Evolutionary conservation across 1,140 invertebrate species (phyloP), one percentile per base, ranked within the genome.

Genomic region (Drosophila pectinifera): DNA sequence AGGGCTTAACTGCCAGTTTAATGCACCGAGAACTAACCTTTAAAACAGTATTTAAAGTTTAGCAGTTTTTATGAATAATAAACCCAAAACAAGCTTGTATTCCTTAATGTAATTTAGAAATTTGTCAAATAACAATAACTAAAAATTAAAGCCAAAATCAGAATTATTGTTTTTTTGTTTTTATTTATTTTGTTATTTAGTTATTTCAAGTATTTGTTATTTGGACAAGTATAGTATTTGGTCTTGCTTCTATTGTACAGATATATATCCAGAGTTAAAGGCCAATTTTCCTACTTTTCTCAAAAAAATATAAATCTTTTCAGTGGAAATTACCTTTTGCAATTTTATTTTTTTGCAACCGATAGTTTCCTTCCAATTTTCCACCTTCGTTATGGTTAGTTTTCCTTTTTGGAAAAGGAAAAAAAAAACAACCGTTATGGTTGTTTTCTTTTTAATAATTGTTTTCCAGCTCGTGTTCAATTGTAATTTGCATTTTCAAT

Each of bases 401-500:
- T 36, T 34, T 14, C 16, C 48, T 11, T n/a, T n/a, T n/a, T n/a
- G n/a, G n/a, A n/a, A n/a, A n/a, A n/a, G n/a, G n/a, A n/a, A n/a
- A n/a, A n/a, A n/a, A n/a, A n/a, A n/a, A n/a, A n/a, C n/a, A n/a
- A n/a, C n/a, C n/a, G n/a, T n/a, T n/a, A n/a, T n/a, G n/a, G 22
- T 0, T 34, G 28, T 36, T 22, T n/a, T n/a, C 31, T 11, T 36
- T 61, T 36, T 65, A 53, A 68, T 53, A 67, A 31, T 43, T 43
- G 34, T 49, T 68, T 69, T 68, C 51, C 56, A 41, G 39, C 38
- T 39, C 48, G 49, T 56, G 74, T 62, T 34, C 54, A 34, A 56
- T 42, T 64, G 65, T 72, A 77, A 78, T 78, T 78, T 77, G 58
- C 76, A 78, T 78, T 72, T 78, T 72, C 76, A 78, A 78, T 78